Evolutionary conservation across 1,140 invertebrate genomes (phyloP).

Genomic region (Neotoxoptera formosana): DNA sequence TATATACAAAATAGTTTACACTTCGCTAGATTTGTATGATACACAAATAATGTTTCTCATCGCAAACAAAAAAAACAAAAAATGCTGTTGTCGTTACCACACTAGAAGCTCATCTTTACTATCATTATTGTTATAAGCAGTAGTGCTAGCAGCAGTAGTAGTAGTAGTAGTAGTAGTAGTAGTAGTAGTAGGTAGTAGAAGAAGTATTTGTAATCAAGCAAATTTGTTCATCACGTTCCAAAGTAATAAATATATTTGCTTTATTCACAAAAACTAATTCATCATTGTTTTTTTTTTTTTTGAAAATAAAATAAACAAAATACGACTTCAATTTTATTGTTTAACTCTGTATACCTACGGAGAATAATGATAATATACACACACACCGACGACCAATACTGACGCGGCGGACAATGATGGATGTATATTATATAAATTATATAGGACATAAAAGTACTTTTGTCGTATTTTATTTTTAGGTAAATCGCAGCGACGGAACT

Average conservation of each 20-base stretch:
- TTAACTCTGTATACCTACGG: neutral
- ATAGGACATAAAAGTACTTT: neutral
- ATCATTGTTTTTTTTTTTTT: neutral
- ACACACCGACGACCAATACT: neutral
- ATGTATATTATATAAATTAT: neutral
- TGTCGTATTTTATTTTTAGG: conserved; percentile 3
- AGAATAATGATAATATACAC: neutral
- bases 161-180: neutral
- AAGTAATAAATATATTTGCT: neutral
- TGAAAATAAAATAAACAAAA: neutral
- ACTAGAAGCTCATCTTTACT: neutral
- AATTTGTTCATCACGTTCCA: neutral
- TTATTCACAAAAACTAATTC: conserved; percentile 1
- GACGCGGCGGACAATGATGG: neutral
- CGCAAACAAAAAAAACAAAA: neutral
- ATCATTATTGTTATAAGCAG: neutral
- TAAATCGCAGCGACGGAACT: neutral
- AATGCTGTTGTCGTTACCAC: neutral
- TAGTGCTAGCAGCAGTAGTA: no score
- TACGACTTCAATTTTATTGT: neutral
- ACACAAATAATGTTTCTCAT: neutral
- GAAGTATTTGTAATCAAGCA: neutral
- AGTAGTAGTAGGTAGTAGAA: neutral
- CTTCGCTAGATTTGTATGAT: neutral
- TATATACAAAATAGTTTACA: neutral